Base-by-base conservation (phyloP, 2,888 invertebrate genomes). In the Apotomis turbidana region DNA sequence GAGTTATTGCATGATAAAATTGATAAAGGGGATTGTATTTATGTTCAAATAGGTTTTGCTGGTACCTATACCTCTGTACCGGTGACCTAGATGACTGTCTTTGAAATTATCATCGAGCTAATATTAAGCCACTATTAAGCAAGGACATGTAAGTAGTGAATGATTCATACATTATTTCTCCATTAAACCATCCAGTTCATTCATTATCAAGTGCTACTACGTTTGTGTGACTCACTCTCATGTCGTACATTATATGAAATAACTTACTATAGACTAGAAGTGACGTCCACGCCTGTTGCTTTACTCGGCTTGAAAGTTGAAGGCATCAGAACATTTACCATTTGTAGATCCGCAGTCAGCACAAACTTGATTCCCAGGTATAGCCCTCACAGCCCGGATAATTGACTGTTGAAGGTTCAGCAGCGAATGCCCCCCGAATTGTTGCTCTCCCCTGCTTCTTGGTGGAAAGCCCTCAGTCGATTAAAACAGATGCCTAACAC, bases 291-390 rank as follows among this genome's bases (percentile, higher is more conserved):
- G 27, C 27, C 27, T 15, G 15, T 15, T 15, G 15, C 15, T 27
- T 2, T 27, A 27, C 27, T 1, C 27, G 27, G 27, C 27, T 27
- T 27, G 27, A 27, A 27, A 27, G 27, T 27, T 27, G 27, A 27
- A 27, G 27, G 27, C 27, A 27, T 49, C 8, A 49, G 9, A 49
- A 36, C 41, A 44, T 6, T 86, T 88, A 97, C 97, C 97, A 90
- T 98, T 98, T 83, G 97, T 96, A 46, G 98, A 98, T 74, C 97
- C 97, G 88, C 99, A 99, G 90, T 99, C 99, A 82, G 98, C 98
- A 91, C 99, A 99, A 77, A 97, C 95, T 90, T 97, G 97, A 91
- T 99, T 99, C 77, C 99, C 99, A 3, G 99, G 98, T 93, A 99
- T 94, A 85, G 97, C 95, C 87, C 97, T 96, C 76, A 98, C 97